These are phyloP conservation scores for Nothocercus nigrocapillus DNA, from an alignment of 2,113 vertebrate species.

Conservation along the genomic window DNA sequence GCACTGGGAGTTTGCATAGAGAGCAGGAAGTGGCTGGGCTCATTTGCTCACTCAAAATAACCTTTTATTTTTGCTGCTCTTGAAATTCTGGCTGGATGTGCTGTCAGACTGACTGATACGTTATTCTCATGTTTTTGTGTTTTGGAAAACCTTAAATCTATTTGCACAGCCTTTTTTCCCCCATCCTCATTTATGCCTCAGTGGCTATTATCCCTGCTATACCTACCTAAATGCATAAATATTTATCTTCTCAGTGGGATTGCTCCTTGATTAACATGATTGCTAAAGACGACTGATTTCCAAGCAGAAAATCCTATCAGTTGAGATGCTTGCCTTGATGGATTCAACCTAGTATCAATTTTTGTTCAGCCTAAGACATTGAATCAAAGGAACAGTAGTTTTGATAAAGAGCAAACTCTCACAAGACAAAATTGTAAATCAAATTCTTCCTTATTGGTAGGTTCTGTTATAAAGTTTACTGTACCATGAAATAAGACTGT, in stretches of 20 bases:
- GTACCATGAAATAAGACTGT: slow-evolving; percentile 76
- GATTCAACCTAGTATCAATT: slow-evolving; percentile 73
- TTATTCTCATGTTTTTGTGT: neutral
- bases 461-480: slow-evolving; percentile 68
- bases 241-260: neutral
- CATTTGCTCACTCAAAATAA: neutral
- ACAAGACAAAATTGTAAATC: slow-evolving; percentile 68
- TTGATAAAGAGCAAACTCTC: slow-evolving; percentile 69
- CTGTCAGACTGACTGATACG: neutral
- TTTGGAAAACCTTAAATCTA: slow-evolving; percentile 1
- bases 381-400: slow-evolving; percentile 60
- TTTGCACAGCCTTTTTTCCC: neutral
- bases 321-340: slow-evolving; percentile 55
- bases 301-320: slow-evolving; percentile 64
- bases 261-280: slow-evolving; percentile 57
- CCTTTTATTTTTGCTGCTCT: neutral
- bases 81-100: neutral
- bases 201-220: neutral
- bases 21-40: neutral
- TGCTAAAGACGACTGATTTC: slow-evolving; percentile 52
- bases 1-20: neutral
- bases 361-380: slow-evolving; percentile 42
- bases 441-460: slow-evolving; percentile 61
- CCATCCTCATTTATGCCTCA: neutral
- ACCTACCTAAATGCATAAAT: slow-evolving; percentile 39